Evolutionary conservation across 2,888 invertebrate genomes (phyloP).

Genomic region (Argyra leucocephala): DNA sequence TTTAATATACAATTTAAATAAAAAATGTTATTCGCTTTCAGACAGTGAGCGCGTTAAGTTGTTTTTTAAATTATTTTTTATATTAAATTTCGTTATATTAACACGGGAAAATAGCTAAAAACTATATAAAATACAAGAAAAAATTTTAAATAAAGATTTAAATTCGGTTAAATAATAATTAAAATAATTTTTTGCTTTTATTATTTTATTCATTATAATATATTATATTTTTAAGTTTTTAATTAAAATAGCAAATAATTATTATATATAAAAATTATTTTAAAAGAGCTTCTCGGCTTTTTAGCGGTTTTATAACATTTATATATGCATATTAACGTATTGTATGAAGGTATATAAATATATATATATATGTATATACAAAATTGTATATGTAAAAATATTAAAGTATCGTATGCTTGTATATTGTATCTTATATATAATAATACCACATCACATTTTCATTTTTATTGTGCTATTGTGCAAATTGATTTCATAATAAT

Average conservation of each 20-base stretch:
- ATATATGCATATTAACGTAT: too few relatives aligned
- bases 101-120: background rate
- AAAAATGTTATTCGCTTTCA: conserved; percentile 16
- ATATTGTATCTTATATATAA: too few relatives aligned
- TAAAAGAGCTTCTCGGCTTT: background rate
- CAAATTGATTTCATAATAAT: background rate
- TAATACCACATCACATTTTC: too few relatives aligned
- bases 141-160: background rate
- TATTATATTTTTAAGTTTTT: too few relatives aligned
- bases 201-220: background rate
- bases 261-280: too few relatives aligned
- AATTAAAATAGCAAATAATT: too few relatives aligned
- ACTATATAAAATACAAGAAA: background rate
- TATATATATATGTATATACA: too few relatives aligned
- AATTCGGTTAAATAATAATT: background rate
- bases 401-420: too few relatives aligned
- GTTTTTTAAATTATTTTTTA: background rate
- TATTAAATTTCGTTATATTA: background rate
- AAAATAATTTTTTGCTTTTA: background rate
- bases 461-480: background rate
- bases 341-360: too few relatives aligned
- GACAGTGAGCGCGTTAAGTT: conserved; percentile 14
- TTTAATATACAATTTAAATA: background rate
- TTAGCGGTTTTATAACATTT: background rate
- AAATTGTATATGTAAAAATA: too few relatives aligned